Percentiles rank a stretch among this genome's conserved stretches.
Evolutionary conservation across 2,113 vertebrate species (phyloP).

Genomic region (Piaya cayana): DNA sequence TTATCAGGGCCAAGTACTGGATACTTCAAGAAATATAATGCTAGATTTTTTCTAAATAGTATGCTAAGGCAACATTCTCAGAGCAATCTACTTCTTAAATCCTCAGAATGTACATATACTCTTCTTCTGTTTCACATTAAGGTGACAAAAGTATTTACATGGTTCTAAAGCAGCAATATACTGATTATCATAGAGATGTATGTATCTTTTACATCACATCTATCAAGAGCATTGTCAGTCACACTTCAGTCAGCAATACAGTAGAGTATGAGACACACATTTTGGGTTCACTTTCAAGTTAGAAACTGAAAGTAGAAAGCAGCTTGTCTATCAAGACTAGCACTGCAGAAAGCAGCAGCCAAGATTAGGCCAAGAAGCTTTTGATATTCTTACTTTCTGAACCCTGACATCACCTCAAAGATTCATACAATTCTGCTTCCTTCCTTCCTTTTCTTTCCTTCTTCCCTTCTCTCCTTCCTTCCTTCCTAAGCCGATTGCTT

Average conservation of each 20-base stretch:
- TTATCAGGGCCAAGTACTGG: not conserved
- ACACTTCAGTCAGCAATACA: constrained; percentile 51
- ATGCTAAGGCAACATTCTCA: constrained; percentile 15
- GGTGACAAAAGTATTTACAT: not conserved
- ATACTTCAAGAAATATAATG: not conserved
- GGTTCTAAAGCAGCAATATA: not conserved
- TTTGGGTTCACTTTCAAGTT: constrained; percentile 43
- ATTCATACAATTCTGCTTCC: constrained; percentile 50
- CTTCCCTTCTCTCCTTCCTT: too few species aligned
- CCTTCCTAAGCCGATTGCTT: not conserved
- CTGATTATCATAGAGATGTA: not conserved
- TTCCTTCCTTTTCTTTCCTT: too few species aligned
- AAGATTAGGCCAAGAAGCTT: constrained; percentile 49
- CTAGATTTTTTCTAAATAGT: not conserved
- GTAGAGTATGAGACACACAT: not conserved
- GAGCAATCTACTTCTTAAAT: not conserved
- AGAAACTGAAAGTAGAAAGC: constrained; percentile 32
- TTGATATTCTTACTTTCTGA: constrained; percentile 18
- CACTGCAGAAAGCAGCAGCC: constrained; percentile 55
- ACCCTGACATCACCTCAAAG: not conserved
- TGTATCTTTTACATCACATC: not conserved
- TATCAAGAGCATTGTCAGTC: constrained; percentile 38
- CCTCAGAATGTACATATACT: not conserved
- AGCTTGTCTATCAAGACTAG: constrained; percentile 38
- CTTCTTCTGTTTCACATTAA: not conserved